Conservation (phyloP, 1,140 invertebrate genomes). For the Orius insidiosus region DNA sequence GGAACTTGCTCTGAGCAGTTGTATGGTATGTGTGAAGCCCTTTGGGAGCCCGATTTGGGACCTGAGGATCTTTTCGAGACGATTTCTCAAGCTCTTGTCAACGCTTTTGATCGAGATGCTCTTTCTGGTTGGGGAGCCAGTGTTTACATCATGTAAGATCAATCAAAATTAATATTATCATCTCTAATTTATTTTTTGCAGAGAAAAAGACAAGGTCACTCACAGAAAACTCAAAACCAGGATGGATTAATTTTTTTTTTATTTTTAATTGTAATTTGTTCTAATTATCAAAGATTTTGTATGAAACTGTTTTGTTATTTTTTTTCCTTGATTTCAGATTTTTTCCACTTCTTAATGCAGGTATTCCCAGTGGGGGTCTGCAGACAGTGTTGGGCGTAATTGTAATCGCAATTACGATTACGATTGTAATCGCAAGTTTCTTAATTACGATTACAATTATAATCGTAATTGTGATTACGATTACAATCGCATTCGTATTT, state of each 20-base stretch:
- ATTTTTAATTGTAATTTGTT: neutral
- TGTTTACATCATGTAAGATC: slow-evolving; percentile 80
- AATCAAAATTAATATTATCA: slow-evolving; percentile 2
- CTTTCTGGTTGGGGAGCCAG: slow-evolving; percentile 94
- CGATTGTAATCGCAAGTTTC: too few species aligned
- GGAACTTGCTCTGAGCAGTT: slow-evolving; percentile 87
- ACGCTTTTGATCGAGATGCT: slow-evolving; percentile 92
- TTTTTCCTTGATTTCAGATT: too few species aligned
- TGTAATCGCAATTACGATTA: too few species aligned
- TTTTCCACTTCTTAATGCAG: too few species aligned
- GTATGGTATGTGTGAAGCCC: slow-evolving; percentile 94
- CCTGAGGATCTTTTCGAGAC: slow-evolving; percentile 92
- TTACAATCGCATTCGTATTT: too few species aligned
- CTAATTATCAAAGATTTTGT: neutral
- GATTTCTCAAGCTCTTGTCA: slow-evolving; percentile 88
- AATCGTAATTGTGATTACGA: too few species aligned
- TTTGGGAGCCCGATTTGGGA: slow-evolving; percentile 77
- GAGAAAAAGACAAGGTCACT: slow-evolving; percentile 87
- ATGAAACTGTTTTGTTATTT: neutral
- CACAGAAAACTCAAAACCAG: slow-evolving; percentile 72
- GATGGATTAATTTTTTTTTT: slow-evolving; percentile 68
- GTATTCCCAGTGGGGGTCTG: too few species aligned
- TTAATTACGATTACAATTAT: too few species aligned
- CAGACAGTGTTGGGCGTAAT: too few species aligned
- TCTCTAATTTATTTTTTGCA: slow-evolving; percentile 32